Conservation (phyloP, 1,140 invertebrate species). For the Triops cancriformis region DNA sequence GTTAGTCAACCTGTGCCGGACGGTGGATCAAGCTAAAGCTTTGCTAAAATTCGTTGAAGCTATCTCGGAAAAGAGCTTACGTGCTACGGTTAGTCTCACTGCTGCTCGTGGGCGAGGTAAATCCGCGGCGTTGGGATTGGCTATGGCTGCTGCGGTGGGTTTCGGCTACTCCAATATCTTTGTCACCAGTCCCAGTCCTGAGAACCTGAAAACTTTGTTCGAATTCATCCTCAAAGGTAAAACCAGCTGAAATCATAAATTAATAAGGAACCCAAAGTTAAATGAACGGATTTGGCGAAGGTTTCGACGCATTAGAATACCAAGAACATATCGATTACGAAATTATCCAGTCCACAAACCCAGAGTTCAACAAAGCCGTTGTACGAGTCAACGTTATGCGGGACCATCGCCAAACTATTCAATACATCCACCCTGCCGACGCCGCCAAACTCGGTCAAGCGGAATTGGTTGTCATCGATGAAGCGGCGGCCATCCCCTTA, state of each 20-base stretch:
- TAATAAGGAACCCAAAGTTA: no score
- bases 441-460: slow-evolving; percentile 80
- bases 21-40: slow-evolving; percentile 87
- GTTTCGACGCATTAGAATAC: slow-evolving; percentile 89
- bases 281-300: slow-evolving; percentile 37
- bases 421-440: slow-evolving; percentile 93
- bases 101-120: slow-evolving; percentile 95
- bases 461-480: slow-evolving; percentile 93
- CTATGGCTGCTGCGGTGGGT: slow-evolving; percentile 74
- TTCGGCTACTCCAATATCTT: slow-evolving; percentile 96
- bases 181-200: slow-evolving; percentile 94
- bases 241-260: neutral
- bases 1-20: slow-evolving; percentile 84
- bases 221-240: slow-evolving; percentile 89
- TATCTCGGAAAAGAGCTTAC: slow-evolving; percentile 83
- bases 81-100: slow-evolving; percentile 87
- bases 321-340: slow-evolving; percentile 96
- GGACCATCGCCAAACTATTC: slow-evolving; percentile 90
- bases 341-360: slow-evolving; percentile 89
- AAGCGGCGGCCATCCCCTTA: slow-evolving; percentile 96
- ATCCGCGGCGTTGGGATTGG: slow-evolving; percentile 92
- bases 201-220: slow-evolving; percentile 97
- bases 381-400: slow-evolving; percentile 81
- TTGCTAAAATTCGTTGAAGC: slow-evolving; percentile 90
- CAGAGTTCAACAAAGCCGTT: slow-evolving; percentile 93